Evolutionary conservation across 2,113 vertebrate species (phyloP), one percentile per base, ranked within the genome.

Genomic region (Daboia siamensis): DNA sequence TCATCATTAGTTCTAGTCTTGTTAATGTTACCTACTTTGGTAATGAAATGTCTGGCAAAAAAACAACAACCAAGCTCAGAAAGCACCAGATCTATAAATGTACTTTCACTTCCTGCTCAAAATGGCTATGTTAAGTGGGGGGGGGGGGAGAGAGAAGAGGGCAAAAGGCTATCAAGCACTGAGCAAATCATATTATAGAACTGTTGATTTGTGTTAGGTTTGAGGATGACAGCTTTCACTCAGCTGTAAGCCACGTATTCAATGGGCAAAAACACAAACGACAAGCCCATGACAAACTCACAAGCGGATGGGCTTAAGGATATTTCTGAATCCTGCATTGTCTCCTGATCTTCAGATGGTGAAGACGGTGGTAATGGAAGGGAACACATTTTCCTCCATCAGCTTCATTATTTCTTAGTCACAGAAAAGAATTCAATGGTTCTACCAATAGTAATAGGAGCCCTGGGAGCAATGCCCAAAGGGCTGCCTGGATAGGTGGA

Each of bases 51-150:
- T 33, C 29, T 69, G 29, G 29, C 29, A 69, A 33, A 29, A 69
- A 33, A 29, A 69, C 6, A 33, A 33, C 12, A 33, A 69, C 64
- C 4, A 69, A n/a, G 64, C 26, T 13, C 26, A 29, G 61, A 64
- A 10, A 64, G 26, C 29, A 64, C 24, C 61, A 15, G 64, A 69
- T 88, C 54, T 10, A 57, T 24, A 88, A 44, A 11, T 7, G 0
- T 57, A 39, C 23, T 88, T 88, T 44, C 6, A 4, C 21, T 57
- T 88, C 55, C 21, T 64, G 44, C 57, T 48, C n/a, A n/a, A 17
- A 57, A 26, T 11, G 4, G 1, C 39, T 48, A 46, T 0, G 2
- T 80, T 39, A 44, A 15, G 0, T 0, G 0, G 9, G 59, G 6
- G 74, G 7, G n/a, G 13, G n/a, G 13, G 3, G 0, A 46, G 44